Base-by-base conservation (phyloP, 2,888 invertebrate species). In the Calameuta pallipes region DNA sequence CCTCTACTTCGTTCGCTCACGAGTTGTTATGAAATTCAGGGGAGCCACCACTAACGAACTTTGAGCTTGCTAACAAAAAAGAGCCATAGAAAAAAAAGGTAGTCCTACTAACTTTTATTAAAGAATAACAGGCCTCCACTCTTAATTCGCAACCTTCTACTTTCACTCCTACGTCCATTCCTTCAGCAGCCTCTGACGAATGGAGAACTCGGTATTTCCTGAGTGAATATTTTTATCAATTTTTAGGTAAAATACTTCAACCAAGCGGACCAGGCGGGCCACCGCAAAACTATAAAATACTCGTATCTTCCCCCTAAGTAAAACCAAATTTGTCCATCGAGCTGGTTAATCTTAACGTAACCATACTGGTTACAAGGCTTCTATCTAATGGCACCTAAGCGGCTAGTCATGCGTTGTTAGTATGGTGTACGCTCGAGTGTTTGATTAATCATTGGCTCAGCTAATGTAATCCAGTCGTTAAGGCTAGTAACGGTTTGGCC, bases 401-500 rank as follows among this genome's bases (percentile, higher is more conserved):
- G 84, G 82, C 82, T 82, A 81, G 80, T 81, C 83, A 80, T 85
- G 87, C 85, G 86, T 87, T 86, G 87, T 86, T 87, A 83, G 85
- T 80, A 80, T 81, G 80, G 79, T 80, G 82, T 82, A 83, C 81
- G 79, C 81, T 79, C 79, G 80, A 83, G 83, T 84, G 83, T 87
- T 87, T 87, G 87, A 88, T 88, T 88, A 88, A 88, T 88, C 86
- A 86, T 87, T 85, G 87, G 85, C 82, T 86, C 85, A 83, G 81
- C 79, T 74, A 79, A 77, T 82, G 84, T 87, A 87, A 88, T 88
- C 85, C 82, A 85, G 84, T 82, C 86, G 87, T 84, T 85, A 86
- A 84, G 84, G 83, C 80, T 83, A 75, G 41, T 41, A 41, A 41
- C 41, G 15, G 41, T 41, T 41, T 41, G 41, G 56, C 56, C 23